These are phyloP conservation scores for Lasioglossum baleicum DNA, from an alignment of 1,140 invertebrate genomes.

Conservation along the genomic window DNA sequence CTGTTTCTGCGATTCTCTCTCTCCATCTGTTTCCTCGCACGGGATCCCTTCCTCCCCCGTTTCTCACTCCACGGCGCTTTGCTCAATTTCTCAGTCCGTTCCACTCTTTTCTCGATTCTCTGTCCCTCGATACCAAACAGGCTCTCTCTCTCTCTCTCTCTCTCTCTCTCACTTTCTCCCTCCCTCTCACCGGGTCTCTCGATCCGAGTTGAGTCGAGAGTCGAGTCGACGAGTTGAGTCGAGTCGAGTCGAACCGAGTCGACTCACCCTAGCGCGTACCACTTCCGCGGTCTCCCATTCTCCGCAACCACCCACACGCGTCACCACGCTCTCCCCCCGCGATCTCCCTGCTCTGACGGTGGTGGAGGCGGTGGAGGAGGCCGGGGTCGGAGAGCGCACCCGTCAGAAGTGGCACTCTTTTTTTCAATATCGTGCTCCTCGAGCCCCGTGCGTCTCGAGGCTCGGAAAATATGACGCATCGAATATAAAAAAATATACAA, in stretches of 20 bases:
- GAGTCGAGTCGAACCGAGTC: conserved; percentile 17
- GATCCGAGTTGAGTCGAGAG: conserved; percentile 2
- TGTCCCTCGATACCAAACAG: not conserved
- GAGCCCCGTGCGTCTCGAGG: conserved; percentile 35
- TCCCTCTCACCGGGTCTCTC: conserved; percentile 8
- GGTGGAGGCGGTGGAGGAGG: too few species aligned
- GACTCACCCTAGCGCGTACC: conserved; percentile 42
- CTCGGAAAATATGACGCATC: conserved; percentile 48
- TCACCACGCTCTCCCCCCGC: conserved; percentile 18
- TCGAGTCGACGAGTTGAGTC: not conserved
- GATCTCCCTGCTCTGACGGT: not conserved
- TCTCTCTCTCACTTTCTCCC: conserved; percentile 10
- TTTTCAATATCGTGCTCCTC: conserved; percentile 46
- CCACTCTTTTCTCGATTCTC: conserved; percentile 12
- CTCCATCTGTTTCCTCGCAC: not conserved
- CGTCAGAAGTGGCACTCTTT: conserved; percentile 65
- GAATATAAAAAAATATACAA: conserved; percentile 53
- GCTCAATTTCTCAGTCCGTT: conserved; percentile 38
- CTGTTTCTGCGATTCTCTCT: not conserved
- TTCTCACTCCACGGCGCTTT: not conserved
- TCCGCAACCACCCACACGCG: conserved; percentile 42
- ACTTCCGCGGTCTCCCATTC: conserved; percentile 46
- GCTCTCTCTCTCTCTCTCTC: not conserved
- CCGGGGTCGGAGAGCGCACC: conserved; percentile 31
- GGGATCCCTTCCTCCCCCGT: not conserved